Base-by-base conservation (phyloP, 2,888 invertebrate species). In the Acleris holmiana region DNA sequence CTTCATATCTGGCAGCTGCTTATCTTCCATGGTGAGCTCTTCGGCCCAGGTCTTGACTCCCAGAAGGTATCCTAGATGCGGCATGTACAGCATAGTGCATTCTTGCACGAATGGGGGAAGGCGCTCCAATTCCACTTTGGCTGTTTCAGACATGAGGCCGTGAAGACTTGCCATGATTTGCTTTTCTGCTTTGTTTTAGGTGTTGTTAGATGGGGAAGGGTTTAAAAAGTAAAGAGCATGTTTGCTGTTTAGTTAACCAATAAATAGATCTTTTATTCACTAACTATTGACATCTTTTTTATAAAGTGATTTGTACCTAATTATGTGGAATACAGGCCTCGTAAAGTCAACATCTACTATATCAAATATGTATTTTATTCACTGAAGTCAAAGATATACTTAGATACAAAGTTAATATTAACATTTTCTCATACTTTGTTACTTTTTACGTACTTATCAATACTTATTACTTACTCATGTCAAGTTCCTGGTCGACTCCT, bases 61-160 rank as follows among this genome's bases (percentile, higher is more conserved):
- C 13, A 98, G 89, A 68, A 98, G 86, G 85, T 97, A 97, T 0
- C 98, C 97, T 68, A 96, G 93, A 82, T 96, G 95, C 0, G 96
- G 96, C 77, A 96, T 92, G 80, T 95, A 96, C 59, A 95, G 83
- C 85, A 96, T 94, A 17, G 93, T 93, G 76, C 96, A 96, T 73
- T 94, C 94, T 25, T 93, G 86, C 44, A 97, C 93, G 80, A 94
- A 95, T 2, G 93, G 84, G 0, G 96, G 95, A 40, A 97, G 89
- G 29, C 94, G 93, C 47, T 94, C 88, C 69, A 96, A 86, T 72
- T 97, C 97, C 69, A 95, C 93, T 68, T 93, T 89, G 0, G 96
- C 97, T 19, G 96, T 95, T 62, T 94, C 93, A 0, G 95, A 95
- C 91, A 98, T 94, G 54, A 96, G 89, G 53, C 95, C 94, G 47